Evolutionary conservation across 2,888 invertebrate species (phyloP).

Genomic region (Acleris holmiana): DNA sequence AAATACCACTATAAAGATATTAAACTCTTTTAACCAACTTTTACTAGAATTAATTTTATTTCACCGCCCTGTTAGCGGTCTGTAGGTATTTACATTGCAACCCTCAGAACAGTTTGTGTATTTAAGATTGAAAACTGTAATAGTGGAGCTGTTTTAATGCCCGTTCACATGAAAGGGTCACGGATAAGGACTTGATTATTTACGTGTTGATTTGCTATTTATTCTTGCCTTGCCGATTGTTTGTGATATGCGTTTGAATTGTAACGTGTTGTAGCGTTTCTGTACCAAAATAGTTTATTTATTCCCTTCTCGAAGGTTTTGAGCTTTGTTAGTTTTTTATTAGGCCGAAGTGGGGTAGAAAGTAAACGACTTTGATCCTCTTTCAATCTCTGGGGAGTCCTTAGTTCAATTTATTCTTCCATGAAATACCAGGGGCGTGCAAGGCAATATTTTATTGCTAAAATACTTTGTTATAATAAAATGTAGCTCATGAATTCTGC

Average conservation of each 20-base stretch:
- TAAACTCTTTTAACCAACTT: no score
- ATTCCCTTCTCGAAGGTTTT: neutral
- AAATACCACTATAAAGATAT: no score
- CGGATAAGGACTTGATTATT: slow-evolving; percentile 20
- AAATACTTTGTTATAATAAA: neutral
- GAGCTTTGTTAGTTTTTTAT: neutral
- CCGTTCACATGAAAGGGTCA: slow-evolving; percentile 17
- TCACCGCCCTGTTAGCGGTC: neutral
- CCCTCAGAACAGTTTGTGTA: neutral
- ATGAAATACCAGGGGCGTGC: slow-evolving; percentile 13
- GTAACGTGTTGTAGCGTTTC: neutral
- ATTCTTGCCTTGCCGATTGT: neutral
- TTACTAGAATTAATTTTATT: neutral
- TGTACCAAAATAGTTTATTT: neutral
- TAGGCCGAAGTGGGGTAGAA: neutral
- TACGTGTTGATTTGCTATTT: slow-evolving; percentile 8
- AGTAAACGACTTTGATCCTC: slow-evolving; percentile 18
- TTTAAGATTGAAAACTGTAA: slow-evolving; percentile 15
- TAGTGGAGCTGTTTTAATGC: slow-evolving; percentile 20
- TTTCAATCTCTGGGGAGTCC: slow-evolving; percentile 1
- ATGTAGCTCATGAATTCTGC: no score
- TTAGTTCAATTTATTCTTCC: slow-evolving; percentile 22
- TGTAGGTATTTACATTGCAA: slow-evolving; percentile 13
- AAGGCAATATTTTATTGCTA: slow-evolving; percentile 7
- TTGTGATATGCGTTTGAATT: slow-evolving; percentile 1